A percentile compares a stretch with the other conserved stretches of the same genome.
Conservation (phyloP, 92 coral and sea anemone species). For the Ricordea florida region DNA sequence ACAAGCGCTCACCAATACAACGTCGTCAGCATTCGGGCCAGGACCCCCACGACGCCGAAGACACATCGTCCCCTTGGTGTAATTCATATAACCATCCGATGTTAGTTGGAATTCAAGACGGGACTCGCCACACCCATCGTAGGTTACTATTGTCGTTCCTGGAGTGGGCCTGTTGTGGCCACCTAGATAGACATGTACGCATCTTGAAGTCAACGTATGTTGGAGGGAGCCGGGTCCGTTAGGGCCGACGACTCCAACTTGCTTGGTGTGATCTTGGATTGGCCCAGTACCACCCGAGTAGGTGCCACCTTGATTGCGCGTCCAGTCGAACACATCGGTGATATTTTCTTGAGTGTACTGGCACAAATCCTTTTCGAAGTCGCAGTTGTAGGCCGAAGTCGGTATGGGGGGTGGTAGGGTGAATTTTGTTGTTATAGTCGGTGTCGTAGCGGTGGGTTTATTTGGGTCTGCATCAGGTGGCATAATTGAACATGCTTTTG, state of each 20-base stretch:
- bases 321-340: constrained; percentile 90
- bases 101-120: constrained; percentile 81
- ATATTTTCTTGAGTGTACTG: constrained; percentile 66
- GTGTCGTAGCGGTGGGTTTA: constrained; percentile 45
- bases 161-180: constrained; percentile 56
- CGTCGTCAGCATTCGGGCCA: constrained; percentile 62
- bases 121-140: constrained; percentile 78
- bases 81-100: constrained; percentile 68
- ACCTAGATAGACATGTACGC: constrained; percentile 73
- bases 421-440: constrained; percentile 51
- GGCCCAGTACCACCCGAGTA: constrained; percentile 87
- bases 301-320: constrained; percentile 88
- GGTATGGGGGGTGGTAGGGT: constrained; percentile 83
- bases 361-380: constrained; percentile 80
- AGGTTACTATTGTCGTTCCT: constrained; percentile 73
- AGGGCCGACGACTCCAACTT: constrained; percentile 69
- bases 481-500: constrained; percentile 54
- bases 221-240: constrained; percentile 94
- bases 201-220: constrained; percentile 71
- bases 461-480: constrained; percentile 74
- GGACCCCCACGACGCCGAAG: constrained; percentile 63
- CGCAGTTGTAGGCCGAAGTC: constrained; percentile 76
- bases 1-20: constrained; percentile 62
- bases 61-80: constrained; percentile 67
- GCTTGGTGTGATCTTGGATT: constrained; percentile 77